Percentiles rank a stretch among this genome's conserved stretches.
Evolutionary conservation across 2,888 invertebrate genomes (phyloP).

Genomic region (Chymomyza amoena): DNA sequence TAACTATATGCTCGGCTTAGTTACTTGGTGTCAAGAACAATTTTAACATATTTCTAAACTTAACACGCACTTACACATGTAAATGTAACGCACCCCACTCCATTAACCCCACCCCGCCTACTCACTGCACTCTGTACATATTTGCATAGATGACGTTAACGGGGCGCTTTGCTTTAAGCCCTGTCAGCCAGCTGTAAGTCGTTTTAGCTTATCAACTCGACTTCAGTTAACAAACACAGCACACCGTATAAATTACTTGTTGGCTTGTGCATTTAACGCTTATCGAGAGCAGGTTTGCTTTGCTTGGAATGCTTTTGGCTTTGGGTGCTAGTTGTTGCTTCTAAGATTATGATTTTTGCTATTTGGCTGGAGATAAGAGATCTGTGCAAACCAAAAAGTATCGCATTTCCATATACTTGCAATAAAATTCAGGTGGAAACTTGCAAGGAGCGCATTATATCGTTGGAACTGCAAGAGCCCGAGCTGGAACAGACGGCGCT

Average conservation of each 20-base stretch:
- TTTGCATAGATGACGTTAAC: constrained; percentile 1
- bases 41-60: not conserved
- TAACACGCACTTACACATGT: constrained; percentile 1
- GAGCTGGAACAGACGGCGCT: constrained; percentile 50
- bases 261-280: constrained; percentile 1
- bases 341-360: constrained; percentile 19
- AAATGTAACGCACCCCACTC: not conserved
- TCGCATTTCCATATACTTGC: constrained; percentile 64
- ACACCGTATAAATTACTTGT: not conserved
- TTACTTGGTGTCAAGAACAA: not conserved
- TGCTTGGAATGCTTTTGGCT: constrained; percentile 44
- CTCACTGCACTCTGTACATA: not conserved
- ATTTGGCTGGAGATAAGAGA: constrained; percentile 21
- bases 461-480: constrained; percentile 87
- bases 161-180: not conserved
- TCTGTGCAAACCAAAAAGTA: constrained; percentile 53
- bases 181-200: not conserved
- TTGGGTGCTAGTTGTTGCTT: constrained; percentile 38
- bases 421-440: constrained; percentile 86
- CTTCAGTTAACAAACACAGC: not conserved
- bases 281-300: not conserved
- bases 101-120: not conserved
- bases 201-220: constrained; percentile 4
- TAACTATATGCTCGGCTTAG: not conserved
- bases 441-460: constrained; percentile 93